A percentile compares a stretch with the other conserved stretches of the same genome.
These are phyloP conservation scores for Salvelinus sp. DNA, from an alignment of 2,113 vertebrate genomes.

Conservation along the genomic window DNA sequence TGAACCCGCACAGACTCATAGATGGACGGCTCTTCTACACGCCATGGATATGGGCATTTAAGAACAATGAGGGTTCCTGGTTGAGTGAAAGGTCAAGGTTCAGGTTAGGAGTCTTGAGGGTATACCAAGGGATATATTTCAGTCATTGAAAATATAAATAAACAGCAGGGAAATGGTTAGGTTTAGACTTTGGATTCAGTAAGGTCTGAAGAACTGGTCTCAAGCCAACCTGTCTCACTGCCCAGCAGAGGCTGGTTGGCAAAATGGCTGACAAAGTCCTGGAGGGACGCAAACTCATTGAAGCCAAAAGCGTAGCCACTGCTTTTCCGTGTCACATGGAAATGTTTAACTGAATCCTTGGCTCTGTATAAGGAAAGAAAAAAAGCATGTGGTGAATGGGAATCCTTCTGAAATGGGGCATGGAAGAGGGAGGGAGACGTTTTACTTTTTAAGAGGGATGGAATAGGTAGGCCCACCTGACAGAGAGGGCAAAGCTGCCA, in stretches of 20 bases:
- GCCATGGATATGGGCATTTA: slow-evolving; percentile 83
- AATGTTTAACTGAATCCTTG: slow-evolving; percentile 96
- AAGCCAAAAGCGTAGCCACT: slow-evolving; percentile 87
- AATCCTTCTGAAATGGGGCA: slow-evolving; percentile 1
- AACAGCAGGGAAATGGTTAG: neutral
- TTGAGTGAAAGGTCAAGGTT: slow-evolving; percentile 52
- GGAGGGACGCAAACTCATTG: slow-evolving; percentile 84
- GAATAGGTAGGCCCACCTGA: slow-evolving; percentile 76
- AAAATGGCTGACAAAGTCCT: slow-evolving; percentile 88
- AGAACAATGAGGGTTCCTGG: slow-evolving; percentile 74
- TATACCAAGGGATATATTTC: neutral
- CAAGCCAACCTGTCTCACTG: slow-evolving; percentile 85
- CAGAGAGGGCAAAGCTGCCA: slow-evolving; percentile 84
- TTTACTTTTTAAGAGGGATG: neutral
- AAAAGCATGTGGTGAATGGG: neutral
- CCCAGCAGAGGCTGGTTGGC: slow-evolving; percentile 95
- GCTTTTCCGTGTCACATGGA: slow-evolving; percentile 81
- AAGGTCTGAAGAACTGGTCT: neutral
- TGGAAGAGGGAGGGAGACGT: neutral
- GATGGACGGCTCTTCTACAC: slow-evolving; percentile 93
- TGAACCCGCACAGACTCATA: slow-evolving; percentile 96
- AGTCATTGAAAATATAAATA: neutral
- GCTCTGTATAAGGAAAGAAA: slow-evolving; percentile 75
- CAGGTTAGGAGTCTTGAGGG: neutral
- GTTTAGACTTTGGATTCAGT: neutral